Base-by-base conservation (phyloP, 92 coral and sea anemone genomes). In the Phenganax marumi region DNA sequence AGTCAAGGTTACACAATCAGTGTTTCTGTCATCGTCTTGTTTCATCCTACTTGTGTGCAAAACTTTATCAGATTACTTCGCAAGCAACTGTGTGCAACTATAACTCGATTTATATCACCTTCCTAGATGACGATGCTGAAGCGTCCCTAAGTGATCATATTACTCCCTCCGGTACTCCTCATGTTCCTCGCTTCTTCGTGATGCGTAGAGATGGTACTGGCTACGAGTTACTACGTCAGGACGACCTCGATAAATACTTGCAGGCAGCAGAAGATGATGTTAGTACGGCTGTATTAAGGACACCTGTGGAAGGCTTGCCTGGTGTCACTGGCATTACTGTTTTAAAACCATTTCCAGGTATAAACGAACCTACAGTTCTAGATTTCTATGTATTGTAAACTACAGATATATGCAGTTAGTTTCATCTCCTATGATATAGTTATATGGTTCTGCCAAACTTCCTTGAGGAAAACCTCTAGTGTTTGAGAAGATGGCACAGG, bases 121-220 rank as follows among this genome's bases (percentile, higher is more conserved):
- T 33, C 43, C 5, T 33, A 33, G 43, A 33, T 33, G 68, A 62
- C 7, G 5, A 62, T 62, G 25, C 3, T 12, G 68, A 62, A 62
- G 8, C 16, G 46, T 16, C 52, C 16, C 39, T 12, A 10, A 13
- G n/a, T n/a, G n/a, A 12, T 39, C 54, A 10, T 48, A 53, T 43
- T 23, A 22, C 70, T 56, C 8, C 46, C 24, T 77, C 81, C 70
- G 56, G 70, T 26, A 82, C 87, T 19, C 81, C 87, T 17, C 87
- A 61, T 12, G 84, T 84, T 12, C 90, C 90, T 56, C 87, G 87
- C 50, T 96, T 85, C 87, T 96, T 96, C 55, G 80, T 91, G 55
- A 75, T 96, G 52, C 93, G 86, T 85, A 87, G 95, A n/a, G 97
- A 96, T 68, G 99, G 99, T 43, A 76, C 96, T 79, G 97, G 99